Percentiles rank a stretch among this genome's conserved stretches.
Evolutionary conservation across 1,140 invertebrate genomes (phyloP).

Genomic region (Drosophila nigromelanica): DNA sequence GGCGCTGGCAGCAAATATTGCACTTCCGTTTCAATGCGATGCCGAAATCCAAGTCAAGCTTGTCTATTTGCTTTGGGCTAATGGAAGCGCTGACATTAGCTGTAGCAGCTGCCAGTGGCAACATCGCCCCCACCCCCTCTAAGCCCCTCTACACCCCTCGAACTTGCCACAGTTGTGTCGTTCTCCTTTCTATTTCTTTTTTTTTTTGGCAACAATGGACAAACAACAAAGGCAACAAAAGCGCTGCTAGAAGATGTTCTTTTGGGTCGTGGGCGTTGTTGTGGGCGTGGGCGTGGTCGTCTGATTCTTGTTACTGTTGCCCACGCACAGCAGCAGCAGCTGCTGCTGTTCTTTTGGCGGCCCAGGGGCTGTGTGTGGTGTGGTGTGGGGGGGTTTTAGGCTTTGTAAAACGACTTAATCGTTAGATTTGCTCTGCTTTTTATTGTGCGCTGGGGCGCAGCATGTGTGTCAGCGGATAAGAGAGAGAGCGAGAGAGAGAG

Average conservation of each 20-base stretch:
- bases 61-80: conserved; percentile 73
- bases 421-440: conserved; percentile 51
- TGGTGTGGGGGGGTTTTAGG: not conserved
- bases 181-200: not conserved
- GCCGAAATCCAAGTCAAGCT: conserved; percentile 74
- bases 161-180: not conserved
- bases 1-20: conserved; percentile 67
- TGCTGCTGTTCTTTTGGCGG: conserved; percentile 39
- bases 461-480: conserved; percentile 36
- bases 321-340: conserved; percentile 44
- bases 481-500: not conserved
- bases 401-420: conserved; percentile 50
- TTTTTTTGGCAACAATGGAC: conserved; percentile 68
- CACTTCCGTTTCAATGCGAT: conserved; percentile 65
- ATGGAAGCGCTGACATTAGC: conserved; percentile 55
- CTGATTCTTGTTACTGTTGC: conserved; percentile 15
- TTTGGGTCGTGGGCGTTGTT: not conserved
- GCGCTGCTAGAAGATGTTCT: conserved; percentile 29
- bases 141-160: not conserved
- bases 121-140: not conserved
- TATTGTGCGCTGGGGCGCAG: conserved; percentile 26
- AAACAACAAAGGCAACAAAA: conserved; percentile 54
- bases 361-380: not conserved
- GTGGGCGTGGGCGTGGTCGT: conserved; percentile 11
- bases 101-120: conserved; percentile 19